Evolutionary conservation across 2,113 vertebrate species (phyloP).

Genomic region (Semnornis frantzii): DNA sequence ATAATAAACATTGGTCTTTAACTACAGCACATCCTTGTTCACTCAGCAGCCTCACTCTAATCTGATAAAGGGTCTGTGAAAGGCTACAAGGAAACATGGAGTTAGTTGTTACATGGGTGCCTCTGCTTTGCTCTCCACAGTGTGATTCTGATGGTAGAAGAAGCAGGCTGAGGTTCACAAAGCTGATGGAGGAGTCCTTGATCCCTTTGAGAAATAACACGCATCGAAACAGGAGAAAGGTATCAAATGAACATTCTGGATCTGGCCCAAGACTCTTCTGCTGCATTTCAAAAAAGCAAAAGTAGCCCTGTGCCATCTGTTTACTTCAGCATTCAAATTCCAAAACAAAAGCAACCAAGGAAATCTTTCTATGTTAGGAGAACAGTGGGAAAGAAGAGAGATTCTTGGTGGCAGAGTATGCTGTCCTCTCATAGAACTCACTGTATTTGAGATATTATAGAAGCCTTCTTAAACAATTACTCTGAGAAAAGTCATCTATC

Average conservation of each 20-base stretch:
- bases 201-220: neutral
- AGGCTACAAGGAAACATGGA: neutral
- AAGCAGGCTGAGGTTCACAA: neutral
- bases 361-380: constrained; percentile 6
- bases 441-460: neutral
- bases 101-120: neutral
- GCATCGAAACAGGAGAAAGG: neutral
- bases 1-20: constrained; percentile 51
- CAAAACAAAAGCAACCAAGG: neutral
- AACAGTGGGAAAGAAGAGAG: neutral
- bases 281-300: neutral
- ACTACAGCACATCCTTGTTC: constrained; percentile 33
- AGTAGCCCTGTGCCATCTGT: neutral
- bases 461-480: neutral
- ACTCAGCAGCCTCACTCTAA: constrained; percentile 49
- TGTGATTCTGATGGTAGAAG: fast-evolving
- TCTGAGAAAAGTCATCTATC: constrained; percentile 1
- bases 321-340: neutral
- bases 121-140: neutral
- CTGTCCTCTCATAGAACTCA: neutral
- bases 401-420: neutral
- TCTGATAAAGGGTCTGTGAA: constrained; percentile 11
- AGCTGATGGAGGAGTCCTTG: neutral
- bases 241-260: neutral
- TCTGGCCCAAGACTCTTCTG: neutral